Conservation (phyloP, 2,113 vertebrate species). For the Recurvirostra avosetta region DNA sequence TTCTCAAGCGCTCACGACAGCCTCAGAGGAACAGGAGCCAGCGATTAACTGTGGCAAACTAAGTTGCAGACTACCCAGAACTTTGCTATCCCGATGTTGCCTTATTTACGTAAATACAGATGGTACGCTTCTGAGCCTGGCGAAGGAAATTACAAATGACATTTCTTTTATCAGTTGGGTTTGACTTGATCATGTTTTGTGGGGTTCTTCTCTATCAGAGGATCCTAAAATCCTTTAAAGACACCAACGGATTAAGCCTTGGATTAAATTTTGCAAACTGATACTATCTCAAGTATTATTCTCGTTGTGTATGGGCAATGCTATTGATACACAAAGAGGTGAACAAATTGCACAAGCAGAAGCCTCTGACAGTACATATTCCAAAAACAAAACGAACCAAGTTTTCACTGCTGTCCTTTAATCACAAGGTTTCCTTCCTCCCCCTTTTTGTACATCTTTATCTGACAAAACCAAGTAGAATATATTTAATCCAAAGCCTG, state of each 20-base stretch:
- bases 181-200: background rate
- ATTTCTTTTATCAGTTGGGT: background rate
- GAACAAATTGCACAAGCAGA: background rate
- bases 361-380: background rate
- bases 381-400: background rate
- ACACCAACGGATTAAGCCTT: background rate
- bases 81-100: background rate
- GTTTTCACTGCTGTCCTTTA: background rate
- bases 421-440: background rate
- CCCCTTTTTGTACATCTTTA: background rate
- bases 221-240: background rate
- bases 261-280: background rate
- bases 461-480: background rate
- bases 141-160: background rate
- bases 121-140: background rate
- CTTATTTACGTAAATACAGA: background rate
- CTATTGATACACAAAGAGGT: background rate
- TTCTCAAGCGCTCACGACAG: background rate
- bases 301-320: background rate
- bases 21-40: background rate
- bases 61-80: background rate
- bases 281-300: background rate
- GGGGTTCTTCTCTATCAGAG: background rate
- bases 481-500: background rate
- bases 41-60: background rate